A percentile compares a stretch with the other conserved stretches of the same genome.
phyloP scores from a whole-genome alignment of 2,113 vertebrate species.

The Dipodomys stephensi region DNA sequence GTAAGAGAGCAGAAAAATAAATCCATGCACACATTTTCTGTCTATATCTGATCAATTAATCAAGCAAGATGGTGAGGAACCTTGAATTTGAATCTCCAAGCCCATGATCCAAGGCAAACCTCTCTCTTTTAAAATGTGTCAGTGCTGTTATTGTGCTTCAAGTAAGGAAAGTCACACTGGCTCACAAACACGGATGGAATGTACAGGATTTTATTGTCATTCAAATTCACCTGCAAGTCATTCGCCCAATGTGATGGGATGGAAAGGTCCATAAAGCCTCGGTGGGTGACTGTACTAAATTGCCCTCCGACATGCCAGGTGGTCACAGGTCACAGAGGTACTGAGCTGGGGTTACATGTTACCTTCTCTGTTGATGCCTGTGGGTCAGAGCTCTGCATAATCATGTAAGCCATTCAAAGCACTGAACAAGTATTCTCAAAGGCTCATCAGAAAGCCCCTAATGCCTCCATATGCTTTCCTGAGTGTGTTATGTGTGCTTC shows the following conservation, averaged over 20 bases:
- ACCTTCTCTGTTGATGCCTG: slow-evolving; percentile 32
- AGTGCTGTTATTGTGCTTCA: not conserved
- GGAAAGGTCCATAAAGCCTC: not conserved
- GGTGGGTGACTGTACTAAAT: not conserved
- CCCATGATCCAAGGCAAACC: not conserved
- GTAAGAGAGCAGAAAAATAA: not conserved
- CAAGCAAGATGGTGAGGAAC: not conserved
- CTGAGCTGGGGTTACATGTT: not conserved
- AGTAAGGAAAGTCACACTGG: not conserved
- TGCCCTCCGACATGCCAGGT: not conserved
- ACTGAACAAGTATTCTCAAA: slow-evolving; percentile 72
- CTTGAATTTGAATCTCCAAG: not conserved
- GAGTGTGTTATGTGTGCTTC: slow-evolving; percentile 66
- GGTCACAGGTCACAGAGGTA: not conserved
- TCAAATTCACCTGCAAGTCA: not conserved
- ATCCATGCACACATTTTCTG: too few relatives aligned
- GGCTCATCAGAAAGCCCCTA: slow-evolving; percentile 74
- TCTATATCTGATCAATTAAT: too few relatives aligned
- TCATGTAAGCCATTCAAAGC: slow-evolving; percentile 74
- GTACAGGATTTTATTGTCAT: too few relatives aligned
- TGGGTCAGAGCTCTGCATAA: slow-evolving; percentile 73
- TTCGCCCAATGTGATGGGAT: not conserved
- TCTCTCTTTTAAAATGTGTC: not conserved
- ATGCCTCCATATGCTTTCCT: slow-evolving; percentile 67
- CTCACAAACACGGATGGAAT: not conserved